Evolutionary conservation across 2,797 vertebrate species (phyloP), one percentile per base, ranked within the genome.

Genomic region (Platalea minor): DNA sequence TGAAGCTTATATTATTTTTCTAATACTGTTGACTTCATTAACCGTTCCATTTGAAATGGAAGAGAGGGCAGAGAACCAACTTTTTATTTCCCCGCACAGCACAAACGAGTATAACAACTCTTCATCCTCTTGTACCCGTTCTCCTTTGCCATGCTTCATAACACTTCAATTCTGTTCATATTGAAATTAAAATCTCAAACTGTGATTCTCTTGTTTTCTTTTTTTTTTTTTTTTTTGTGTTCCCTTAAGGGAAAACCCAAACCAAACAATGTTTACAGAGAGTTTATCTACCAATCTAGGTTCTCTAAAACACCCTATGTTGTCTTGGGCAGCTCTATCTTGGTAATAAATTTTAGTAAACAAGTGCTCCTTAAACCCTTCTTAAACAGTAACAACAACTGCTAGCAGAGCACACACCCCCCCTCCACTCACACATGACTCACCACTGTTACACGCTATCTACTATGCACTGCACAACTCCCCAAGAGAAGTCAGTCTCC

Each of bases 321-420:
- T 65, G 3, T 56, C 54, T 69, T 26, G 9, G 5, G 4, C 11
- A 64, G 24, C 20, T 64, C 10, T 88, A 5, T 35, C 9, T 59
- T 37, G 5, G 6, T 11, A 56, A 45, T 14, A 57, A 13, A 67
- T 48, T 43, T 14, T 46, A 90, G 20, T 43, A 60, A 78, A 48
- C 2, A 68, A 63, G 28, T 33, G 2, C 0, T 87, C 19, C 9
- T 64, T 63, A 72, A 76, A 31, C 8, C 17, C 5, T 72, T 8
- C 28, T 46, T 67, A 57, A 76, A 50, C 5, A 50, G 2, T 20
- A 75, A 14, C 20, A 74, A 45, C 11, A 28, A 23, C 12, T 61
- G 28, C 6, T 14, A 73, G 20, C 31, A 48, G 14, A 56, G 9
- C 15, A 59, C 2, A 7, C 0, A 5, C 7, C 8, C 6, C 0